A percentile compares a stretch with the other conserved stretches of the same genome.
These are phyloP conservation scores for Lypha dubia DNA, from an alignment of 2,888 invertebrate species.

Conservation along the genomic window DNA sequence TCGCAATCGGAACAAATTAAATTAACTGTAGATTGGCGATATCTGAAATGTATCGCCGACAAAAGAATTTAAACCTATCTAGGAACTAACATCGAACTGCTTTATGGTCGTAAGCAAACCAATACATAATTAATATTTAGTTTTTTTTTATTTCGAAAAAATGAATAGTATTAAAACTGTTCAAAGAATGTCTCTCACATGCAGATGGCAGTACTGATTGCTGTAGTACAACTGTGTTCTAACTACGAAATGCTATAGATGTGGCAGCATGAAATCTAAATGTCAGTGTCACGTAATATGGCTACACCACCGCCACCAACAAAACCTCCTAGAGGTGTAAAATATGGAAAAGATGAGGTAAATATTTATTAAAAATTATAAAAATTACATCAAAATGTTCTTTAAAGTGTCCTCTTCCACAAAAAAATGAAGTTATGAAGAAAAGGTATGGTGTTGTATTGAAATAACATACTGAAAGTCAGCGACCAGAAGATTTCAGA, in stretches of 20 bases:
- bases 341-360: constrained; percentile 94
- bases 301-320: constrained; percentile 86
- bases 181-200: too few relatives aligned
- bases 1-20: too few relatives aligned
- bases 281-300: constrained; percentile 63
- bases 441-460: not conserved
- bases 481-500: constrained; percentile 57
- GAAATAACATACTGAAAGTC: constrained; percentile 33
- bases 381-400: constrained; percentile 58
- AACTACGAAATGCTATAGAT: not conserved
- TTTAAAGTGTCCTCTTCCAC: not conserved
- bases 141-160: too few relatives aligned
- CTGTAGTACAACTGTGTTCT: not conserved
- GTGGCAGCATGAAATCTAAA: constrained; percentile 12
- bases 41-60: too few relatives aligned
- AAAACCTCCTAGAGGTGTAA: constrained; percentile 93
- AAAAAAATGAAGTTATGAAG: constrained; percentile 20
- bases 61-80: too few relatives aligned
- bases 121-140: too few relatives aligned
- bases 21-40: too few relatives aligned
- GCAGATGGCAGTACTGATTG: not conserved
- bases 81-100: too few relatives aligned
- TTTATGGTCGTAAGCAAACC: too few relatives aligned
- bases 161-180: too few relatives aligned
- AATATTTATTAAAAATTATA: constrained; percentile 73